Base-by-base conservation (phyloP, 2,888 invertebrate species). In the Drepana falcataria region DNA sequence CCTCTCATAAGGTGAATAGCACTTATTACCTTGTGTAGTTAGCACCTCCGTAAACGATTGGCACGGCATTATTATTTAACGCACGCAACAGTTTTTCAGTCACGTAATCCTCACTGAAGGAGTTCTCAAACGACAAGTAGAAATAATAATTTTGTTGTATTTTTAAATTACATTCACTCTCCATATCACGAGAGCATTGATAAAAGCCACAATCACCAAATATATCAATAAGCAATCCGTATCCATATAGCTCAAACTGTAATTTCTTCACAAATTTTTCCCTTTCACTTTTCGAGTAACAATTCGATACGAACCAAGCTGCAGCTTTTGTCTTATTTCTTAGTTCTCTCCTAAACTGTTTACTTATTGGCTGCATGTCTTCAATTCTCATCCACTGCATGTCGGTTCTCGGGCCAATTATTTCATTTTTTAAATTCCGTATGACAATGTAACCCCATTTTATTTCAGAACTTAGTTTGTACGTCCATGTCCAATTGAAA, bases 81-180 rank as follows among this genome's bases (percentile, higher is more conserved):
- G 76, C 75, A 44, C 70, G 59, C 34, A 85, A 58, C 54, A 87
- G 52, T 59, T 86, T 86, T 59, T 87, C 87, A 2, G 87, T 85
- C 0, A 85, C 85, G 51, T 85, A 85, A 59, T 85, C 85, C 53
- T 75, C 72, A 40, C 69, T 69, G 4, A 80, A 71, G 0, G 85
- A 77, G 57, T 85, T 85, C 58, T 86, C 85, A 53, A 86, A 81
- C 0, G 85, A 69, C 5, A 86, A 68, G 63, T 84, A 86, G 55
- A 86, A 86, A 59, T 76, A 83, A 60, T 85, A 85, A 53, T 79
- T 70, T 4, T 49, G 65, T 53, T 76, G 64, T 2, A 85, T 57
- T 48, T 71, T 63, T 35, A 66, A 58, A 33, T 73, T 59, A 55
- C 85, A 85, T 0, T 71, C 56, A 0, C 63, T 53, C 58, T 72